Percentiles rank a stretch among this genome's conserved stretches.
These are phyloP conservation scores for Amphiura filiformis DNA, from an alignment of 35 echinoderm and acorn worm genomes.

Conservation along the genomic window DNA sequence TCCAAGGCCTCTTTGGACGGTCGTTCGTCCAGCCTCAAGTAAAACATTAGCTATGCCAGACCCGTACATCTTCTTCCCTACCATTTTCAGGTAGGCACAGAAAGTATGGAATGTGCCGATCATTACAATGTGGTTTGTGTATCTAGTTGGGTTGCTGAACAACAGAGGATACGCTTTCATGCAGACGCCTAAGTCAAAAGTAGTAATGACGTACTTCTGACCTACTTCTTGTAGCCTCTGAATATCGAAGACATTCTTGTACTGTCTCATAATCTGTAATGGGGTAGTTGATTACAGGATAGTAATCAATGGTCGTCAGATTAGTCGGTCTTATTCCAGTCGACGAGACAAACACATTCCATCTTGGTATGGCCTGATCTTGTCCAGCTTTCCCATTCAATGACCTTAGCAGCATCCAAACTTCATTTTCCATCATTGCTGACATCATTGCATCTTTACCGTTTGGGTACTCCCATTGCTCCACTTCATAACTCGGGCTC, in stretches of 20 bases:
- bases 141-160: constrained; percentile 36
- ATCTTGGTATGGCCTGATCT: constrained; percentile 52
- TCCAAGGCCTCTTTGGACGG: constrained; percentile 23
- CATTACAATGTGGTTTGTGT: constrained; percentile 49
- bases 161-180: constrained; percentile 72
- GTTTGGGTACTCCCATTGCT: neutral
- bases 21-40: constrained; percentile 38
- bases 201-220: constrained; percentile 59
- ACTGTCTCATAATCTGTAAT: constrained; percentile 61
- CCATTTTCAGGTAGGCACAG: constrained; percentile 57
- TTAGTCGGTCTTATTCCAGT: constrained; percentile 32
- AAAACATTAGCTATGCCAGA: constrained; percentile 38
- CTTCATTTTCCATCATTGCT: neutral
- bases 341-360: constrained; percentile 43
- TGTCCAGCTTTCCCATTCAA: too few species aligned
- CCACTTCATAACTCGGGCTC: neutral
- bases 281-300: constrained; percentile 50
- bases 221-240: constrained; percentile 55
- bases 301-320: constrained; percentile 54
- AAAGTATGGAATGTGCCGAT: constrained; percentile 25
- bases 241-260: constrained; percentile 22
- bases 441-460: neutral
- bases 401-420: neutral
- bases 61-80: constrained; percentile 60
- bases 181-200: constrained; percentile 66